phyloP scores from a whole-genome alignment of 2,888 invertebrate genomes.

The Drosophila testacea region DNA sequence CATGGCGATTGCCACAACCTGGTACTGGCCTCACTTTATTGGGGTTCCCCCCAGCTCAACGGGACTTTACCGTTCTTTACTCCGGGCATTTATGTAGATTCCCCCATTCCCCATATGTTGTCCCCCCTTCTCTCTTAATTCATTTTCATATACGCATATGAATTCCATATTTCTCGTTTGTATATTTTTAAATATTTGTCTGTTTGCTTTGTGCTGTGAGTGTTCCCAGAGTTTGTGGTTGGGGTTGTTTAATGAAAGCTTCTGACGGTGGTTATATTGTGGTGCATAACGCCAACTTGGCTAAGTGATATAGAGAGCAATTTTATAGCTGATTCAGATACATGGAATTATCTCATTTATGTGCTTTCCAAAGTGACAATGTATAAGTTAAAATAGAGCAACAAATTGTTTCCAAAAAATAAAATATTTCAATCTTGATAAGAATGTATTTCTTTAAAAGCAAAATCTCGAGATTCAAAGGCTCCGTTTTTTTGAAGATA shows the following conservation, averaged over 20 bases:
- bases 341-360: neutral
- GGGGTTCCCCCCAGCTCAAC: neutral
- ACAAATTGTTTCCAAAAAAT: neutral
- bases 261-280: slow-evolving; percentile 1
- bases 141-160: slow-evolving; percentile 76
- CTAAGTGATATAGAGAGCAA: slow-evolving; percentile 5
- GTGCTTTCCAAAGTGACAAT: neutral
- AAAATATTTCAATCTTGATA: neutral
- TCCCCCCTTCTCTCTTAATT: slow-evolving; percentile 34
- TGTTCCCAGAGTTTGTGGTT: neutral
- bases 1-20: slow-evolving; percentile 62
- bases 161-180: slow-evolving; percentile 62
- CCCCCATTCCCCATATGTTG: neutral
- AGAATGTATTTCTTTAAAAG: neutral
- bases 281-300: neutral
- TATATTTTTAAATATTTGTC: slow-evolving; percentile 60
- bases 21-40: slow-evolving; percentile 48
- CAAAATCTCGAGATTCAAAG: too few species aligned
- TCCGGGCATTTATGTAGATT: slow-evolving; percentile 40
- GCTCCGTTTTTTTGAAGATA: too few species aligned
- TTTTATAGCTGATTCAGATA: slow-evolving; percentile 3
- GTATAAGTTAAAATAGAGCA: neutral
- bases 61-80: slow-evolving; percentile 12
- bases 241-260: slow-evolving; percentile 11
- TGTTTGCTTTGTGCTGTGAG: slow-evolving; percentile 38